These are phyloP conservation scores for Trissolcus brochymenae DNA, from an alignment of 2,888 invertebrate species.

Conservation along the genomic window DNA sequence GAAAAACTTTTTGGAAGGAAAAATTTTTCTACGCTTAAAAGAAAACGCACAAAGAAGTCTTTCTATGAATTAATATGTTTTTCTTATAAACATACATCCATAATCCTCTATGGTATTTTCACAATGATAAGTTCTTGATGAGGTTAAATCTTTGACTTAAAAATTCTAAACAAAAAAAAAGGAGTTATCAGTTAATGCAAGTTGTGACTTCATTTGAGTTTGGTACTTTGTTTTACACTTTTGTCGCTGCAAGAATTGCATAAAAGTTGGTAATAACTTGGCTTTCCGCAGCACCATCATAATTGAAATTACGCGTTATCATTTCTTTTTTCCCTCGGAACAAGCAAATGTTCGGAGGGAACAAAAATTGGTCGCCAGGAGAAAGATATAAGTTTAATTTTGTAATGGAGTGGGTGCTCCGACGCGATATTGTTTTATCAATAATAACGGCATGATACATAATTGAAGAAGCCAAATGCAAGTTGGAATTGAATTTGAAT, in stretches of 20 bases:
- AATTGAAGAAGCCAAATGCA: slow-evolving; percentile 15
- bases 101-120: no score
- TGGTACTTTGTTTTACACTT: slow-evolving; percentile 26
- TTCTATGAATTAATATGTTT: no score
- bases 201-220: slow-evolving; percentile 22
- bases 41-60: no score
- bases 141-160: no score
- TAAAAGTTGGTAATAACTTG: slow-evolving; percentile 36
- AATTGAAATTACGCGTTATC: slow-evolving; percentile 30
- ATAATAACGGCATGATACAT: slow-evolving; percentile 14
- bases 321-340: slow-evolving; percentile 1
- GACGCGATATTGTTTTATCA: slow-evolving; percentile 14
- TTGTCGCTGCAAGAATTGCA: slow-evolving; percentile 17
- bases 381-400: neutral
- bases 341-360: slow-evolving; percentile 5
- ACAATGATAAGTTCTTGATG: no score
- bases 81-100: no score
- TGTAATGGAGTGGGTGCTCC: neutral
- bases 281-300: slow-evolving; percentile 11
- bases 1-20: slow-evolving; percentile 9
- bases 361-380: slow-evolving; percentile 2
- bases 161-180: neutral
- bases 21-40: no score
- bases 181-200: slow-evolving; percentile 26
- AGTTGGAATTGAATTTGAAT: slow-evolving; percentile 23